Percentiles rank a stretch among this genome's conserved stretches.
phyloP scores from a whole-genome alignment of 1,140 invertebrate species.

The Eumeta japonica region DNA sequence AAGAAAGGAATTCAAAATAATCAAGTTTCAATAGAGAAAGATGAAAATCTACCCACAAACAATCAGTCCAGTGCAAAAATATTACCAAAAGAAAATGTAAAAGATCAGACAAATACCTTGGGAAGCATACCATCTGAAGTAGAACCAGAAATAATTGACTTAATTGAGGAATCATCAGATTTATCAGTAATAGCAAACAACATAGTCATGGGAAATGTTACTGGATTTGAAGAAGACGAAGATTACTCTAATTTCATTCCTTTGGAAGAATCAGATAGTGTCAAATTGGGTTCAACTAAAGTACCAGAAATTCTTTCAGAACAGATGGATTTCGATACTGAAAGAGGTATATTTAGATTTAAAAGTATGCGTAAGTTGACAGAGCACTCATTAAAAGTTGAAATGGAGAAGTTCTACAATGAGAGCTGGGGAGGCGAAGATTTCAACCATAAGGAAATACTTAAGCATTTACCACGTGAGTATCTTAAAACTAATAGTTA shows the following conservation, averaged over 20 bases:
- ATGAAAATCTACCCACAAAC: too few relatives aligned
- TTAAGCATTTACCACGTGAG: constrained; percentile 61
- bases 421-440: constrained; percentile 62
- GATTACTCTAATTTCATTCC: constrained; percentile 11
- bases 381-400: constrained; percentile 38
- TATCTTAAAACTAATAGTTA: constrained; percentile 12
- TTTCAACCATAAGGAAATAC: constrained; percentile 56
- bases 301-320: constrained; percentile 42
- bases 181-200: constrained; percentile 24
- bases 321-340: constrained; percentile 46
- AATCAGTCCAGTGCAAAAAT: too few relatives aligned
- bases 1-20: too few relatives aligned
- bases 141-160: constrained; percentile 10
- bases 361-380: constrained; percentile 23
- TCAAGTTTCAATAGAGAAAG: too few relatives aligned
- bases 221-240: constrained; percentile 24
- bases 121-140: too few relatives aligned
- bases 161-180: constrained; percentile 12
- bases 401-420: constrained; percentile 64
- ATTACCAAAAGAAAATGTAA: too few relatives aligned
- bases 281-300: constrained; percentile 39
- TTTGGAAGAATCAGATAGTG: constrained; percentile 10
- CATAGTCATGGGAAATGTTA: constrained; percentile 43
- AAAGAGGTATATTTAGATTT: constrained; percentile 35
- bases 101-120: too few relatives aligned